phyloP scores from a whole-genome alignment of 2,797 vertebrate species.

The Capromys pilorides region DNA sequence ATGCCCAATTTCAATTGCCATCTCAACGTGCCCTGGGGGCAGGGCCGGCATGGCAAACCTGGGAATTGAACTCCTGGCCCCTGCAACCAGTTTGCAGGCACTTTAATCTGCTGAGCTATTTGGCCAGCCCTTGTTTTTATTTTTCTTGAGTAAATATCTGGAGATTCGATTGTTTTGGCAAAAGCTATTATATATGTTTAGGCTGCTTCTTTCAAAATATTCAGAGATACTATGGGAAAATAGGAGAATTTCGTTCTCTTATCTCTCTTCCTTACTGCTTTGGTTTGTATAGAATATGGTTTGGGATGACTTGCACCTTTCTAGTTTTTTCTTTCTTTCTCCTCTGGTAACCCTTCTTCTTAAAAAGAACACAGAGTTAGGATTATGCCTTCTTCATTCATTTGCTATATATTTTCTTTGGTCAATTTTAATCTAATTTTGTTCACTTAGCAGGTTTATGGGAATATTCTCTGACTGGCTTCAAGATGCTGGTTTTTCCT shows the following conservation, averaged over 20 bases:
- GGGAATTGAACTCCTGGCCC: too few relatives aligned
- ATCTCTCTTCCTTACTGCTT: not conserved
- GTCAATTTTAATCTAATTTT: not conserved
- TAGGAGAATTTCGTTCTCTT: not conserved
- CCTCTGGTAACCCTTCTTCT: not conserved
- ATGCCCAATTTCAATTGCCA: too few relatives aligned
- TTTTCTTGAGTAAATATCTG: slow-evolving; percentile 35
- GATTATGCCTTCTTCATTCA: not conserved
- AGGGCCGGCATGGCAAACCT: too few relatives aligned
- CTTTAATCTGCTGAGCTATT: too few relatives aligned
- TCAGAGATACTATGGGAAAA: not conserved
- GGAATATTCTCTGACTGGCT: slow-evolving; percentile 7
- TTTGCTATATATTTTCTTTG: slow-evolving; percentile 3
- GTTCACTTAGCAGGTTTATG: not conserved
- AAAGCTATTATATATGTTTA: not conserved
- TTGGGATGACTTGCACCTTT: not conserved
- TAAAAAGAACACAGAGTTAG: slow-evolving; percentile 12
- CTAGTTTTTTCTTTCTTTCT: slow-evolving; percentile 24
- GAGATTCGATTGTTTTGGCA: not conserved
- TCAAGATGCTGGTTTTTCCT: slow-evolving; percentile 3
- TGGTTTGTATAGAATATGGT: not conserved
- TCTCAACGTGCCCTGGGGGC: too few relatives aligned
- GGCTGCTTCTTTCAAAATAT: not conserved
- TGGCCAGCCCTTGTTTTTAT: not conserved
- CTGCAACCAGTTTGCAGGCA: too few relatives aligned